A percentile compares a stretch with the other conserved stretches of the same genome.
Conservation (phyloP, 2,797 vertebrate genomes). For the Melopsittacus undulatus region DNA sequence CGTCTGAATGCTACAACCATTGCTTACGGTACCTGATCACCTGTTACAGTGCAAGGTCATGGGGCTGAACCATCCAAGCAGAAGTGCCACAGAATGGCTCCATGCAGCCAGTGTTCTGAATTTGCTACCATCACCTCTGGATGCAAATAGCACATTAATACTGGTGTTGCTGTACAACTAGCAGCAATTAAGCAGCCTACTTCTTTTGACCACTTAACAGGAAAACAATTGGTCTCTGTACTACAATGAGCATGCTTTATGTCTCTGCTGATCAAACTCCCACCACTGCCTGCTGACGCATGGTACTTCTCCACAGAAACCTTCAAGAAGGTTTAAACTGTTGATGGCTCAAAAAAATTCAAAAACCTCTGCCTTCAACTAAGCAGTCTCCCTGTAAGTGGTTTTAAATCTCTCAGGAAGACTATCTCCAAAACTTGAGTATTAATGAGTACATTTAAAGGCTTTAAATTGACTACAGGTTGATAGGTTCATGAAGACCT, state of each 20-base stretch:
- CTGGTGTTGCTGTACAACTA: neutral
- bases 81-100: neutral
- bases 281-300: neutral
- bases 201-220: neutral
- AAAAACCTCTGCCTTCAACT: neutral
- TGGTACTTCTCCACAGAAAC: neutral
- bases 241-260: neutral
- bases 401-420: conserved; percentile 18
- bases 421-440: neutral
- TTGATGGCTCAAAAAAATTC: neutral
- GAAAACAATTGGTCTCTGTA: neutral
- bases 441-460: conserved; percentile 35
- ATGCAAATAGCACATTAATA: neutral
- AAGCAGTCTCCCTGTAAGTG: conserved; percentile 8
- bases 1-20: neutral
- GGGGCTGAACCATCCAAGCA: neutral
- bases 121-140: neutral
- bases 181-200: neutral
- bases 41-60: neutral
- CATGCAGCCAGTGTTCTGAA: neutral
- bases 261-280: neutral
- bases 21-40: rapidly evolving
- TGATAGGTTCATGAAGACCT: conserved; percentile 1
- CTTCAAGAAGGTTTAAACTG: neutral
- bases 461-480: conserved; percentile 8